Conservation (phyloP, 2,888 invertebrate species). For the Pseudoips prasinana region DNA sequence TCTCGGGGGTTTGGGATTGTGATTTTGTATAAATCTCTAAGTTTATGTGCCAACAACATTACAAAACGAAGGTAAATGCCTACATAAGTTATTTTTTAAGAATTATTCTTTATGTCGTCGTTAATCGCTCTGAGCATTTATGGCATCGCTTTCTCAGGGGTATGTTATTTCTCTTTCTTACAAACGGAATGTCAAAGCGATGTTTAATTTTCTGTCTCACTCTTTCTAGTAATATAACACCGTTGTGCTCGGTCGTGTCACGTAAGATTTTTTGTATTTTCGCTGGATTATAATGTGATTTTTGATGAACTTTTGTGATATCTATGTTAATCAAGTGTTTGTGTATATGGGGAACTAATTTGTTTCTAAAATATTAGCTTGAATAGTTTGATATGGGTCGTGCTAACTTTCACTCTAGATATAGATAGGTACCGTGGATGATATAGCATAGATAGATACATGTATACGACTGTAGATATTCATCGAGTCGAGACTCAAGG, state of each 20-base stretch:
- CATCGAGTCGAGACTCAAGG: constrained; percentile 79
- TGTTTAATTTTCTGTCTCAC: constrained; percentile 69
- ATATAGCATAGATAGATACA: constrained; percentile 61
- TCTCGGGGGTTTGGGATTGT: constrained; percentile 79
- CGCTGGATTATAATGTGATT: constrained; percentile 57
- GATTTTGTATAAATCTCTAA: constrained; percentile 73
- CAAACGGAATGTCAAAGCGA: constrained; percentile 62
- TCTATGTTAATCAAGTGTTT: constrained; percentile 44
- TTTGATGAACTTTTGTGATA: constrained; percentile 50
- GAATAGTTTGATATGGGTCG: constrained; percentile 65
- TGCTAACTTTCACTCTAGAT: constrained; percentile 80
- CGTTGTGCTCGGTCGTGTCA: constrained; percentile 82
- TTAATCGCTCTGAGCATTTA: constrained; percentile 74
- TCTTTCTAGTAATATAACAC: constrained; percentile 81
- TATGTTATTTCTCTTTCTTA: constrained; percentile 68
- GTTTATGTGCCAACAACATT: constrained; percentile 78
- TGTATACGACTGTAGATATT: constrained; percentile 70
- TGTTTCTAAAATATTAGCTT: constrained; percentile 33
- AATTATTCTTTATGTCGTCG: constrained; percentile 53
- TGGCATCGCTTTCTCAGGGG: constrained; percentile 79
- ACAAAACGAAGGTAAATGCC: constrained; percentile 72
- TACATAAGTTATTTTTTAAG: constrained; percentile 41
- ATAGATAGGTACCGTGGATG: constrained; percentile 74
- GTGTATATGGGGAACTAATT: constrained; percentile 44
- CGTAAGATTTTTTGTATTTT: constrained; percentile 80